These are phyloP conservation scores for Alligator mississippiensis DNA, from an alignment of 2,113 vertebrate species.

Conservation along the genomic window DNA sequence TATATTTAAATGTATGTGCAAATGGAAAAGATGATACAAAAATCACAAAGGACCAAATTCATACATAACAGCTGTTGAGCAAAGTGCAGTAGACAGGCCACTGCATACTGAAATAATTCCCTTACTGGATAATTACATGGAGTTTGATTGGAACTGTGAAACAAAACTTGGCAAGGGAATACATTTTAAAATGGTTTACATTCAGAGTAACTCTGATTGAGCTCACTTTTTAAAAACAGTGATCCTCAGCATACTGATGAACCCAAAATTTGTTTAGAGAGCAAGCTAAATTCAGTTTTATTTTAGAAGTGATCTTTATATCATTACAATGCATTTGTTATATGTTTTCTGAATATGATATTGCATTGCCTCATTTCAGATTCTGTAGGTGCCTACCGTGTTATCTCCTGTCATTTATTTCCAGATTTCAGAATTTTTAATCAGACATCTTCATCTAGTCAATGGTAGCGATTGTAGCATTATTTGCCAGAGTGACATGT, in stretches of 20 bases:
- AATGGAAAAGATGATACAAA: not conserved
- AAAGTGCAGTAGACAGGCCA: too few relatives aligned
- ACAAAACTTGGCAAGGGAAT: not conserved
- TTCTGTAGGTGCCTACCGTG: not conserved
- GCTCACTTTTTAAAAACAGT: not conserved
- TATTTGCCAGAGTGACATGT: not conserved
- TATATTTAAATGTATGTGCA: rapidly evolving
- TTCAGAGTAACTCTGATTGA: not conserved
- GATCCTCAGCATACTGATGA: not conserved
- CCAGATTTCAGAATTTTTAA: not conserved
- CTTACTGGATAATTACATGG: not conserved
- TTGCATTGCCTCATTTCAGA: not conserved
- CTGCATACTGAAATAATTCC: not conserved
- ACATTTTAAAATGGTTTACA: not conserved
- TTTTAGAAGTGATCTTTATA: not conserved
- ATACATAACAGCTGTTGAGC: not conserved
- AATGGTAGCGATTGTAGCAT: not conserved
- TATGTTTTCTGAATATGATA: not conserved
- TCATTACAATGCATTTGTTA: not conserved
- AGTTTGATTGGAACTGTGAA: not conserved
- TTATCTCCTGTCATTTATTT: not conserved
- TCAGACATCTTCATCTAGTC: not conserved
- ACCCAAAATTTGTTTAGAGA: not conserved
- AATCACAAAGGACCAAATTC: not conserved
- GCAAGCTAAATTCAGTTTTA: not conserved